Evolutionary conservation across 1,140 invertebrate species (phyloP), one percentile per base, ranked within the genome.

Genomic region (Lycorma delicatula): DNA sequence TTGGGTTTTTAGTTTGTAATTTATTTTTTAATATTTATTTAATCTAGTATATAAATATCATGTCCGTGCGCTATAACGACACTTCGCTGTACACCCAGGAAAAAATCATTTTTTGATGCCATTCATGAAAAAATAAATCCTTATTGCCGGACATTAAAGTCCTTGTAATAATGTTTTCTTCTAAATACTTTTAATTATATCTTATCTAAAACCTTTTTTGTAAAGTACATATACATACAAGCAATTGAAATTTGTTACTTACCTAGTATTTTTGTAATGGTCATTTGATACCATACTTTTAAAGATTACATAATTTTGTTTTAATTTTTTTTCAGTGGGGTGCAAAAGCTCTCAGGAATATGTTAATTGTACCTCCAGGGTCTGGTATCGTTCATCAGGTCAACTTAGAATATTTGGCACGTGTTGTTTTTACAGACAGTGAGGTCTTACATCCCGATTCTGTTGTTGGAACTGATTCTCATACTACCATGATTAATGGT

Each of bases 401-500:
- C 0, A 98, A 98, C 74, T 76, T 98, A 62, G 95, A 98, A 70
- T 97, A 96, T 69, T 71, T 98, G 38, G 94, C 93, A 0, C 78
- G 94, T 56, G 93, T 98, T n/a, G 95, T 98, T 1, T 98, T 97
- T 68, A 79, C 79, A 27, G 82, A 81, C 2, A 76, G 81, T 20
- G 73, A 79, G 56, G 73, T 72, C 3, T 71, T 98, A 1, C 94
- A 96, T 71, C 96, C 95, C 0, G 97, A 99, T 70, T 93, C 90
- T 54, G 83, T 99, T 29, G 95, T 99, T n/a, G 97, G 97, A 11
- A 98, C 96, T 0, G 97, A 99, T 78, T 95, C 91, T 5, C 97
- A 99, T 67, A 99, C 97, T 6, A 98, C 96, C 1, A 98, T 98
- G 95, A 97, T 99, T 49, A 98, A 98, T 71, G 96, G 96, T 1